These are phyloP conservation scores for Ceryle rudis DNA, from an alignment of 2,797 vertebrate species.

Conservation along the genomic window DNA sequence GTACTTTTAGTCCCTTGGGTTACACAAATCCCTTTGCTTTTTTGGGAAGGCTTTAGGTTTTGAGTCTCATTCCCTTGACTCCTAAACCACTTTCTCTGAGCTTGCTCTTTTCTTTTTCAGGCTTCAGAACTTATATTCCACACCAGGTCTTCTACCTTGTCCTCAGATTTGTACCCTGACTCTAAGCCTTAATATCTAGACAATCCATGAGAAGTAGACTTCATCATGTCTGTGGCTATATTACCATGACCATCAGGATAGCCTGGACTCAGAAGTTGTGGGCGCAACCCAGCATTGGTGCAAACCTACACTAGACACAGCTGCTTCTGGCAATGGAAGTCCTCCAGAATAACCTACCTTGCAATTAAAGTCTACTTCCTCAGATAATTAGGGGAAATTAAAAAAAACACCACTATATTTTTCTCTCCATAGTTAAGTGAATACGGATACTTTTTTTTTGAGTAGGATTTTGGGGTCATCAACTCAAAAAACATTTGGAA, in stretches of 20 bases:
- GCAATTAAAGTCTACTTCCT: background rate
- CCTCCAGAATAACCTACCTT: background rate
- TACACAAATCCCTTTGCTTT: slow-evolving; percentile 33
- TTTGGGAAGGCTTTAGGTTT: slow-evolving; percentile 31
- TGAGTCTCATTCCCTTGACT: background rate
- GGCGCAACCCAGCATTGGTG: background rate
- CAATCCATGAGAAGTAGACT: background rate
- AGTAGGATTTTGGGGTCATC: background rate
- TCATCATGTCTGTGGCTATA: background rate
- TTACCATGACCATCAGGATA: background rate
- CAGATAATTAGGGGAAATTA: background rate
- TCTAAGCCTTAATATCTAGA: background rate
- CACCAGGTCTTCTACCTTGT: background rate
- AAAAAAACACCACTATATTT: background rate
- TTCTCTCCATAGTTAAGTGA: background rate
- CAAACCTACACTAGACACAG: background rate
- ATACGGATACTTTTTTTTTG: background rate
- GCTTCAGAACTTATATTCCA: background rate
- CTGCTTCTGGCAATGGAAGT: background rate
- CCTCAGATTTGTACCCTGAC: background rate
- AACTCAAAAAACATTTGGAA: background rate
- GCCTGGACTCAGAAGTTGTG: background rate
- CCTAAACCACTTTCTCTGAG: background rate
- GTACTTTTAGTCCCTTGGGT: slow-evolving; percentile 49
- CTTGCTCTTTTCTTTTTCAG: background rate